Evolutionary conservation across 2,888 invertebrate species (phyloP).

Genomic region (Ariolimax columbianus): DNA sequence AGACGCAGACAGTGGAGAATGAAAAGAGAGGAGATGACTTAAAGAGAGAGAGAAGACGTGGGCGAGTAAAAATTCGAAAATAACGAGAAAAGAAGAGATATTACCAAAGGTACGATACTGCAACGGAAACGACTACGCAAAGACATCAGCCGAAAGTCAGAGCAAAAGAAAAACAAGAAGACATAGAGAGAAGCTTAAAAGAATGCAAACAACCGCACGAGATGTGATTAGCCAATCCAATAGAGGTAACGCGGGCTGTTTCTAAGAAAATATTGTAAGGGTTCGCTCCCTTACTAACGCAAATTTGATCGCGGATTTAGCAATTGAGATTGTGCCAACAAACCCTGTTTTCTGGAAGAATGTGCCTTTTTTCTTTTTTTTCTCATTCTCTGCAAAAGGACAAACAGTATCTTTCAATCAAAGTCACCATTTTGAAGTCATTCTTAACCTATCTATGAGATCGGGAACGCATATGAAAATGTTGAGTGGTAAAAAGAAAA

Average conservation of each 20-base stretch:
- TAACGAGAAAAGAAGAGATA: too few relatives aligned
- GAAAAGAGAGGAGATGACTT: too few relatives aligned
- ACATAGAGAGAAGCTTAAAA: neutral
- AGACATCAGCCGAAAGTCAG: neutral
- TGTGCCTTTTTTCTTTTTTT: neutral
- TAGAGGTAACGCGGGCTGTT: neutral
- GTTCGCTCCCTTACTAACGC: neutral
- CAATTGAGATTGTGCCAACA: neutral
- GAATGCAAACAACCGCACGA: neutral
- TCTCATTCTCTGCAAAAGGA: neutral
- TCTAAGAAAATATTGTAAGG: neutral
- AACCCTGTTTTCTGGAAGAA: neutral
- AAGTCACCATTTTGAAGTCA: neutral
- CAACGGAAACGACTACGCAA: too few relatives aligned
- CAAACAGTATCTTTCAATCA: neutral
- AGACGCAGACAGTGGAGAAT: too few relatives aligned
- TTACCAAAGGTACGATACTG: too few relatives aligned
- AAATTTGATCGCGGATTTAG: neutral
- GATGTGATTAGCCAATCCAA: neutral
- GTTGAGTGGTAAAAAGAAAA: neutral
- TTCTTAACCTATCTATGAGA: conserved; percentile 4
- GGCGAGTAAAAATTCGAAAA: too few relatives aligned
- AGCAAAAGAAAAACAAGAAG: neutral
- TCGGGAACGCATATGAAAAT: neutral
- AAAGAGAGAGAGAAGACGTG: too few relatives aligned